Conservation (phyloP, 2,113 vertebrate species). For the Periophthalmus modestus region DNA sequence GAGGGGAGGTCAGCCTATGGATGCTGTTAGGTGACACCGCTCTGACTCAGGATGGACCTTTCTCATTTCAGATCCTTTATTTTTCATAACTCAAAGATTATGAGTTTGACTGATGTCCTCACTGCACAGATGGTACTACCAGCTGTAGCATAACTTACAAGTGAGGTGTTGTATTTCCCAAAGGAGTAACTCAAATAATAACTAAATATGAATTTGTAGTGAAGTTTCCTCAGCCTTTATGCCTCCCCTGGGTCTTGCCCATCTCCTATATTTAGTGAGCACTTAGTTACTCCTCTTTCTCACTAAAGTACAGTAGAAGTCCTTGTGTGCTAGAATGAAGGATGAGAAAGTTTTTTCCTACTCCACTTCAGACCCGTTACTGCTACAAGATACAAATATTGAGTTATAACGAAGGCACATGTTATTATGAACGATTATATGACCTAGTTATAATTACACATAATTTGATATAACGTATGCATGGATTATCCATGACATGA, state of each 20-base stretch:
- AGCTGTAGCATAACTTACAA: constrained; percentile 71
- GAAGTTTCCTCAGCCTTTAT: constrained; percentile 54
- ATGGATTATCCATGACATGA: constrained; percentile 27
- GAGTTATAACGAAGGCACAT: not conserved
- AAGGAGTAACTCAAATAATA: constrained; percentile 66
- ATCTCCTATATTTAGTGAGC: constrained; percentile 57
- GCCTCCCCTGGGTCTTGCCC: constrained; percentile 49
- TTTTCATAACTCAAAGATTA: constrained; percentile 54
- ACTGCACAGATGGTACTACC: constrained; percentile 67
- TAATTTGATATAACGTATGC: constrained; percentile 37
- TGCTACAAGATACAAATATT: not conserved
- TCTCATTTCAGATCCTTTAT: constrained; percentile 41
- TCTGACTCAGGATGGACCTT: constrained; percentile 24
- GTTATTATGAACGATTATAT: not conserved
- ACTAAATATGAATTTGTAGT: constrained; percentile 68
- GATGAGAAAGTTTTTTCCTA: constrained; percentile 15
- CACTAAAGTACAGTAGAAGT: constrained; percentile 27
- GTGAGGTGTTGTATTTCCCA: constrained; percentile 61
- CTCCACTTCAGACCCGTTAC: not conserved
- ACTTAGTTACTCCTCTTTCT: constrained; percentile 47
- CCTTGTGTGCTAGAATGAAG: constrained; percentile 14
- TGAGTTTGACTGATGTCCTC: constrained; percentile 57
- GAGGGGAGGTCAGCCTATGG: constrained; percentile 32
- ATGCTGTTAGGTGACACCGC: constrained; percentile 50
- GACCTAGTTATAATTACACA: not conserved